A percentile compares a stretch with the other conserved stretches of the same genome.
Evolutionary conservation across 23 tunicate species (phyloP).

Genomic region (Aplidium turbinatum): DNA sequence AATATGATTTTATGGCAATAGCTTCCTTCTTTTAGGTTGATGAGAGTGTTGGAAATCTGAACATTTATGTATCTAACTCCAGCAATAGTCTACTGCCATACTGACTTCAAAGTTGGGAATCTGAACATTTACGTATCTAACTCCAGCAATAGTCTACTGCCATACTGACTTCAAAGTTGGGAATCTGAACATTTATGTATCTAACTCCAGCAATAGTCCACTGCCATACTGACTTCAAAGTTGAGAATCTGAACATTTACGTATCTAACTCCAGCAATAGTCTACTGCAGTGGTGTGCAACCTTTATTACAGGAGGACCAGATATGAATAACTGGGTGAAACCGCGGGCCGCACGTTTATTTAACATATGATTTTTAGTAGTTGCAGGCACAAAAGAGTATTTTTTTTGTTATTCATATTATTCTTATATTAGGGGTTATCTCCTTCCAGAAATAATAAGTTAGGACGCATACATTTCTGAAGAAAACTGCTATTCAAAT

Average conservation of each 20-base stretch:
- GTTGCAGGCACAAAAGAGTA: too few species aligned
- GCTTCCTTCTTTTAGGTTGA: neutral
- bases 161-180: neutral
- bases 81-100: neutral
- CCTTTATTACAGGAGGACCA: too few species aligned
- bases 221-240: neutral
- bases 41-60: neutral
- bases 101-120: neutral
- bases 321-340: too few species aligned
- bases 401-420: too few species aligned
- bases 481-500: too few species aligned
- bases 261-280: neutral
- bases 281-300: neutral
- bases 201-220: neutral
- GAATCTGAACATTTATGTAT: neutral
- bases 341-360: too few species aligned
- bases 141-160: neutral
- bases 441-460: too few species aligned
- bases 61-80: neutral
- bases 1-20: neutral
- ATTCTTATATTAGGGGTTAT: too few species aligned
- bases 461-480: too few species aligned
- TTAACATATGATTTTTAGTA: too few species aligned
- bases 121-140: neutral
- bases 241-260: neutral